These are phyloP conservation scores for Tapera naevia DNA, from an alignment of 2,797 vertebrate species.

Conservation along the genomic window DNA sequence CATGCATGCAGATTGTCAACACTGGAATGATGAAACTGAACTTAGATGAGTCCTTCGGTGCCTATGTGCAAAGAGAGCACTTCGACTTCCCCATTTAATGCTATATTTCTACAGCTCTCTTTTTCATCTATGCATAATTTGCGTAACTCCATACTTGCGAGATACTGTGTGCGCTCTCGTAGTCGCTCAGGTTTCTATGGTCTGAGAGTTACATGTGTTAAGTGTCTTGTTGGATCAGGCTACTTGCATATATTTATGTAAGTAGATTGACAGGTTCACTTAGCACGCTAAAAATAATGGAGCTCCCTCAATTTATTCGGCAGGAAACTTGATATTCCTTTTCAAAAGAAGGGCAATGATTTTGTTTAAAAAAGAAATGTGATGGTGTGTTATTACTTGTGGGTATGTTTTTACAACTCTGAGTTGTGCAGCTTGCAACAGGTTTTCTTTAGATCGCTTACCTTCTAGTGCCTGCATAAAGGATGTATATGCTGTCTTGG, in stretches of 20 bases:
- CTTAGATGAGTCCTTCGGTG: not conserved
- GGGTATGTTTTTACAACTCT: not conserved
- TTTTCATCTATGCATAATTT: not conserved
- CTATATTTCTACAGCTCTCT: not conserved
- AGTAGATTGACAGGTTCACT: constrained; percentile 3
- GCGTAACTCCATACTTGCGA: not conserved
- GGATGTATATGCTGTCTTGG: not conserved
- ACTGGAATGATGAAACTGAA: not conserved
- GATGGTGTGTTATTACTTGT: not conserved
- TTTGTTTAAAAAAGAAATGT: not conserved
- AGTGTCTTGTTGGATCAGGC: constrained; percentile 14
- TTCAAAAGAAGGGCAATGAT: not conserved
- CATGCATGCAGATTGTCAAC: not conserved
- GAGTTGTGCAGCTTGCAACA: not conserved
- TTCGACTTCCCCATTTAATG: not conserved
- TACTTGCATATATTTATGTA: not conserved
- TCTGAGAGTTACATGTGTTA: constrained; percentile 7
- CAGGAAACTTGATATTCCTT: constrained; percentile 26
- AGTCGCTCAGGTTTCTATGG: not conserved
- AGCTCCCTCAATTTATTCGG: constrained; percentile 25
- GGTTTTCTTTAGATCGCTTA: not conserved
- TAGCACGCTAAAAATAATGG: constrained; percentile 31
- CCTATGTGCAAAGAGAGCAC: not conserved
- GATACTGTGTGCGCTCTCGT: not conserved
- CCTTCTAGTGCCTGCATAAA: not conserved